A percentile compares a stretch with the other conserved stretches of the same genome.
Conservation (phyloP, 2,888 invertebrate species). For the Perdita meconis region DNA sequence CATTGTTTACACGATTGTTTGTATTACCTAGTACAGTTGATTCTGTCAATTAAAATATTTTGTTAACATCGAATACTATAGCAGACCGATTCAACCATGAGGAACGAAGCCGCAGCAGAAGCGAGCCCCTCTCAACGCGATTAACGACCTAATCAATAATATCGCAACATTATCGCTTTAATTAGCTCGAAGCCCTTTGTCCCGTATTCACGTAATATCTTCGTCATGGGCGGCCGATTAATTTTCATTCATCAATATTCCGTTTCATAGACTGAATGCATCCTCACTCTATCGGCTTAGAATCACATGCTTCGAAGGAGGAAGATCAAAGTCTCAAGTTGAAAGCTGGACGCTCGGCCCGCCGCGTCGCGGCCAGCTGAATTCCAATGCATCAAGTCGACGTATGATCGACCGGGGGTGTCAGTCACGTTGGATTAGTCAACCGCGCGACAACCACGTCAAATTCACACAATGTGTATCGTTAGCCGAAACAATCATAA, state of each 20-base stretch:
- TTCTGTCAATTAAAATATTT: background rate
- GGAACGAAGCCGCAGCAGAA: background rate
- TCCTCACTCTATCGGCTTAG: slow-evolving; percentile 32
- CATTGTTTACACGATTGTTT: too few species aligned
- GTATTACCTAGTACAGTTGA: too few species aligned
- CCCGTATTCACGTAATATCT: slow-evolving; percentile 45
- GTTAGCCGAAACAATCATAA: too few species aligned
- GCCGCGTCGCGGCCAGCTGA: slow-evolving; percentile 27
- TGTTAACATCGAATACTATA: too few species aligned
- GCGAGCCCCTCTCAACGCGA: slow-evolving; percentile 20
- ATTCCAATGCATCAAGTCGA: slow-evolving; percentile 52
- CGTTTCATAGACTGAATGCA: slow-evolving; percentile 25
- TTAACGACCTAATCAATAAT: slow-evolving; percentile 58
- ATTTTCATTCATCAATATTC: slow-evolving; percentile 57
- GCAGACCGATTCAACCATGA: too few species aligned
- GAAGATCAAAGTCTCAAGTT: slow-evolving; percentile 62
- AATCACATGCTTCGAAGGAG: slow-evolving; percentile 30
- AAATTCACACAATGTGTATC: background rate
- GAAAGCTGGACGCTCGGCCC: slow-evolving; percentile 44
- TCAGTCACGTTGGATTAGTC: background rate
- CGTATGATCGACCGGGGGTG: slow-evolving; percentile 28
- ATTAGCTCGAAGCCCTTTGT: slow-evolving; percentile 53
- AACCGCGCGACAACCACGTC: too few species aligned
- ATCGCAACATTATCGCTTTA: slow-evolving; percentile 53
- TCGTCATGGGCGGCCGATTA: slow-evolving; percentile 45